These are phyloP conservation scores for Drosophila kanapiae DNA, from an alignment of 1,140 invertebrate species.

Conservation along the genomic window DNA sequence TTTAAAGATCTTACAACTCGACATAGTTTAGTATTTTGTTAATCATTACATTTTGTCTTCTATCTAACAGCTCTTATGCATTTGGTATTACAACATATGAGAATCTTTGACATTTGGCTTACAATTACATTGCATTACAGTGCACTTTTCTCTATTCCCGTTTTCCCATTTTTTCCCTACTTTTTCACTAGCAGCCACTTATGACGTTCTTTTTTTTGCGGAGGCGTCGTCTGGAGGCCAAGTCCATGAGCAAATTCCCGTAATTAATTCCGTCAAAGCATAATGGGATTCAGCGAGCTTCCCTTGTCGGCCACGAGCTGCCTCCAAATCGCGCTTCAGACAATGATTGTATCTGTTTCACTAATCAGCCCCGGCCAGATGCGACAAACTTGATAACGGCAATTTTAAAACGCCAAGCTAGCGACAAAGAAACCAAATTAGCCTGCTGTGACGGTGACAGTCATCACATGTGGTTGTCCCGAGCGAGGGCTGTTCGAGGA, in stretches of 20 bases:
- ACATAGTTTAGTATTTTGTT: background rate
- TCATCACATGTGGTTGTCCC: slow-evolving; percentile 7
- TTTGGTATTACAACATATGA: slow-evolving; percentile 15
- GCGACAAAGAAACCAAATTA: slow-evolving; percentile 16
- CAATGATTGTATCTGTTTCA: slow-evolving; percentile 24
- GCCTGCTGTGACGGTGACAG: slow-evolving; percentile 3
- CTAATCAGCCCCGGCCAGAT: slow-evolving; percentile 20
- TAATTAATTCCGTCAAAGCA: slow-evolving; percentile 23
- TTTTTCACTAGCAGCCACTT: background rate
- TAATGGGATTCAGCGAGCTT: slow-evolving; percentile 20
- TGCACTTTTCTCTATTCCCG: slow-evolving; percentile 6
- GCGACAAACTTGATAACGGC: slow-evolving; percentile 15
- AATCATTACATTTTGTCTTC: background rate
- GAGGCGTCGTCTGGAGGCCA: slow-evolving; percentile 2
- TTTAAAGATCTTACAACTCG: background rate
- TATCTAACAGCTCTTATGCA: background rate
- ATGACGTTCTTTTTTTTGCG: slow-evolving; percentile 3
- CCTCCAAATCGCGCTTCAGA: slow-evolving; percentile 13
- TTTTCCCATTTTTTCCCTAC: background rate
- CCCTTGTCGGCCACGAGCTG: slow-evolving; percentile 5
- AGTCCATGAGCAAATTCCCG: slow-evolving; percentile 18
- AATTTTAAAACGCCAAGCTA: slow-evolving; percentile 17
- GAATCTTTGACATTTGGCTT: slow-evolving; percentile 6
- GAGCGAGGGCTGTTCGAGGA: background rate
- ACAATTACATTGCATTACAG: slow-evolving; percentile 28